These are phyloP conservation scores for Aporophyla nigra DNA, from an alignment of 2,888 invertebrate species.

Conservation along the genomic window DNA sequence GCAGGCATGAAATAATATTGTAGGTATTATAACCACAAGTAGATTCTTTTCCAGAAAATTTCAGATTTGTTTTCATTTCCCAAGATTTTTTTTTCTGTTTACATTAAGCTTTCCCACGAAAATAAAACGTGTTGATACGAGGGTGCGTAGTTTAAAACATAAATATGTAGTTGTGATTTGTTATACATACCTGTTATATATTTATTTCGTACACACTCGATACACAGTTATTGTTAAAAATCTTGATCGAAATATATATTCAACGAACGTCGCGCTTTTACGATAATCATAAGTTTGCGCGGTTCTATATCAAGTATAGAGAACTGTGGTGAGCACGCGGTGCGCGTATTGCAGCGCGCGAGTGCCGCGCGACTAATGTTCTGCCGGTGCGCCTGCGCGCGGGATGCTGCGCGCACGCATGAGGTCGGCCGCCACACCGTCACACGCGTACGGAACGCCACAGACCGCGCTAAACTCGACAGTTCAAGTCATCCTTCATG, in stretches of 20 bases:
- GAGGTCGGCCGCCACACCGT: slow-evolving; percentile 13
- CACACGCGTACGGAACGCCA: neutral
- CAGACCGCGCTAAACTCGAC: slow-evolving; percentile 6
- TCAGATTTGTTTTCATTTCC: neutral
- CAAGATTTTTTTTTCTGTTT: no score
- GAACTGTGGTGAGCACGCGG: slow-evolving; percentile 35
- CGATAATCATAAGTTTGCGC: slow-evolving; percentile 33
- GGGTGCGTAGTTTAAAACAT: neutral
- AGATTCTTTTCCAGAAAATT: neutral
- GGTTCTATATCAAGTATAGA: slow-evolving; percentile 34
- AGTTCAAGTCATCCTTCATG: slow-evolving; percentile 39
- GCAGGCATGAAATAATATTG: slow-evolving; percentile 3
- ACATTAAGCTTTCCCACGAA: neutral
- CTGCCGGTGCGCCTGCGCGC: slow-evolving; percentile 58
- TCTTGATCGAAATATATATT: slow-evolving; percentile 25
- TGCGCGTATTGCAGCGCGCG: slow-evolving; percentile 75
- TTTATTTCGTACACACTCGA: slow-evolving; percentile 47
- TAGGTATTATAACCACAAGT: neutral
- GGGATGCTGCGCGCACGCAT: slow-evolving; percentile 67
- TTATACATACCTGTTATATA: slow-evolving; percentile 59
- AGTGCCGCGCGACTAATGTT: slow-evolving; percentile 73
- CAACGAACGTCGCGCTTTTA: slow-evolving; percentile 38
- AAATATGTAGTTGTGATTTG: neutral
- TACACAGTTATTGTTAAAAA: slow-evolving; percentile 31
- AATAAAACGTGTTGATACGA: neutral